Evolutionary conservation across 2,113 vertebrate species (phyloP), one percentile per base, ranked within the genome.

Genomic region (Redunca redunca): DNA sequence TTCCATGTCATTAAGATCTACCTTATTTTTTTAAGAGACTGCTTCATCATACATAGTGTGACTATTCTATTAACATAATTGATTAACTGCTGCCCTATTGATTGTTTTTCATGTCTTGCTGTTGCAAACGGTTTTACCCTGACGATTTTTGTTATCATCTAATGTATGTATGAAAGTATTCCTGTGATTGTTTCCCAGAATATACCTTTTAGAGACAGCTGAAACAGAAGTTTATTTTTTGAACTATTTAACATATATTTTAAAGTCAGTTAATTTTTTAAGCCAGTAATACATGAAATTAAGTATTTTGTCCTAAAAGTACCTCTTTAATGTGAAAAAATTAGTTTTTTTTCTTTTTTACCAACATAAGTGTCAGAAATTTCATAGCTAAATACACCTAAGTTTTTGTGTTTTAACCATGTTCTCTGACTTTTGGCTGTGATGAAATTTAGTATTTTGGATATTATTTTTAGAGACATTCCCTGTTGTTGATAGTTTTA

Each of bases 271-370:
- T 74, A n/a, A 28, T 81, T 92, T 85, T 89, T 93, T 46, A 48
- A 91, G 28, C 10, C 33, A 81, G 10, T 90, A 71, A 40, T 91
- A 55, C 25, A 64, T 80, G 48, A 84, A 93, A 43, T 80, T 43
- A 85, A 87, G 7, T 93, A 77, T 74, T 97, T 95, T 96, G 2
- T 84, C 46, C 40, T 86, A 81, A 96, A 74, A 77, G 57, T 55
- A 50, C 33, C 6, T 74, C 30, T 96, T 71, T 91, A 77, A 40
- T n/a, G 8, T 88, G 46, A 97, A 53, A 64, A 89, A 57, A 74
- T 52, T 33, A 90, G 11, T 91, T 13, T 93, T 94, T 95, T 84
- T 36, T 88, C 94, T 94, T 95, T 84, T 36, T 88, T 95, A 67
- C 74, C 17, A 94, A 33, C 64, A 53, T 81, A 90, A 94, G 80